Evolutionary conservation across 1,140 invertebrate species (phyloP), one percentile per base, ranked within the genome.

Genomic region (Drosophila parvula): DNA sequence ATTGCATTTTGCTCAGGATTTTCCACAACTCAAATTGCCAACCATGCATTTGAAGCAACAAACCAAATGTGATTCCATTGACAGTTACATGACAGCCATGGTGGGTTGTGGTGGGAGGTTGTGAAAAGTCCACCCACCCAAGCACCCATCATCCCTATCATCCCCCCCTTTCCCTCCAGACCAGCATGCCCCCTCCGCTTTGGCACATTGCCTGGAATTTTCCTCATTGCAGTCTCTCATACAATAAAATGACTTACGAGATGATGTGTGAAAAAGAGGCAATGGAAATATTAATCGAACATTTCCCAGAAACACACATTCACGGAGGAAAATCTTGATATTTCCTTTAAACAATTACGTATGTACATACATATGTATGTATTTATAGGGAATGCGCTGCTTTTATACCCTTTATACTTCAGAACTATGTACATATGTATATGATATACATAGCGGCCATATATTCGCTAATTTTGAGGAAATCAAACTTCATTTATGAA

Each of bases 231-330:
- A 38, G 34, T 28, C 12, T 48, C 32, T 36, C 43, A 34, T 64
- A 65, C 78, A 80, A 75, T 60, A 36, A 75, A 77, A 73, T 81
- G 74, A 78, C 78, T 81, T 74, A 81, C 53, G 48, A 63, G 48
- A 74, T 59, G 48, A 65, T 81, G 67, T 63, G 59, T 10, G 38
- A 40, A 62, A 57, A 70, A 44, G 8, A 44, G 22, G 40, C 22
- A 51, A 57, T 5, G 48, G 27, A 28, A 43, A 51, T 18, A 22
- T 12, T 1, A 47, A 36, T 55, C 60, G 57, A 36, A 71, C 77
- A 77, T 63, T 67, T 77, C 38, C 63, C 67, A 68, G 76, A 57
- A 34, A 68, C 60, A 64, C 44, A 47, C 9, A 40, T 18, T 9
- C 16, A 27, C 14, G 11, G 12, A 27, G 12, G 14, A 12, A 61